Evolutionary conservation across 2,113 vertebrate species (phyloP).

Genomic region (Triplophysa dalaica): DNA sequence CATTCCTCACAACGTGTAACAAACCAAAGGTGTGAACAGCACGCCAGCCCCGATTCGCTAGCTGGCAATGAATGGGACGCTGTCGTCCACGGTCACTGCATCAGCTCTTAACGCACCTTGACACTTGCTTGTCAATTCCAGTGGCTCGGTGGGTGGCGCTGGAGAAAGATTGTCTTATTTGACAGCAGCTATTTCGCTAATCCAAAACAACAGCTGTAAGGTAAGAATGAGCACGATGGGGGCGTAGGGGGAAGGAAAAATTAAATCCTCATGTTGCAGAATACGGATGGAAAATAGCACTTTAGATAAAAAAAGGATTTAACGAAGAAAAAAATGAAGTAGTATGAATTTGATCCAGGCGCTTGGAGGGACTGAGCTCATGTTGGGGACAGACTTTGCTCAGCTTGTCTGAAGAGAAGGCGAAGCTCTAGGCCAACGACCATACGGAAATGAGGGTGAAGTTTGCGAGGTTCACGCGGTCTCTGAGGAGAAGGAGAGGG

Average conservation of each 20-base stretch:
- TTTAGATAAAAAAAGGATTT: conserved; percentile 13
- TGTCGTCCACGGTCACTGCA: conserved; percentile 37
- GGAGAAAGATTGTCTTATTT: conserved; percentile 73
- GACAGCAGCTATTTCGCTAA: conserved; percentile 81
- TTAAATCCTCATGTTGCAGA: conserved; percentile 68
- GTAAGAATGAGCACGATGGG: conserved; percentile 60
- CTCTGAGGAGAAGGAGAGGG: conserved; percentile 43
- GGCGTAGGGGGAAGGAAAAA: conserved; percentile 61
- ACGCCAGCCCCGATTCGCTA: conserved; percentile 62
- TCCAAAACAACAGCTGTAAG: conserved; percentile 82
- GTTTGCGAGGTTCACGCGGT: conserved; percentile 41
- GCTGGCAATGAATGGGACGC: conserved; percentile 61
- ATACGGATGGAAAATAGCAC: conserved; percentile 48
- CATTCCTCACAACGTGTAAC: conserved; percentile 57
- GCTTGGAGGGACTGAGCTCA: conserved; percentile 28
- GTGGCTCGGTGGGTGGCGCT: conserved; percentile 74
- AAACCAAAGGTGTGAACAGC: conserved; percentile 68
- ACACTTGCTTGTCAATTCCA: conserved; percentile 71
- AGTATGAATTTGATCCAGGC: conserved; percentile 43
- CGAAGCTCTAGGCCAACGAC: conserved; percentile 48
- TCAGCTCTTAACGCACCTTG: conserved; percentile 54
- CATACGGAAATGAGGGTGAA: conserved; percentile 47
- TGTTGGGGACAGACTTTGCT: conserved; percentile 26
- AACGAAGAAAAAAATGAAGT: conserved; percentile 52
- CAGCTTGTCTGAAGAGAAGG: conserved; percentile 37